A percentile compares a stretch with the other conserved stretches of the same genome.
Evolutionary conservation across 1,140 invertebrate species (phyloP).

Genomic region (Macrobrachium rosenbergii): DNA sequence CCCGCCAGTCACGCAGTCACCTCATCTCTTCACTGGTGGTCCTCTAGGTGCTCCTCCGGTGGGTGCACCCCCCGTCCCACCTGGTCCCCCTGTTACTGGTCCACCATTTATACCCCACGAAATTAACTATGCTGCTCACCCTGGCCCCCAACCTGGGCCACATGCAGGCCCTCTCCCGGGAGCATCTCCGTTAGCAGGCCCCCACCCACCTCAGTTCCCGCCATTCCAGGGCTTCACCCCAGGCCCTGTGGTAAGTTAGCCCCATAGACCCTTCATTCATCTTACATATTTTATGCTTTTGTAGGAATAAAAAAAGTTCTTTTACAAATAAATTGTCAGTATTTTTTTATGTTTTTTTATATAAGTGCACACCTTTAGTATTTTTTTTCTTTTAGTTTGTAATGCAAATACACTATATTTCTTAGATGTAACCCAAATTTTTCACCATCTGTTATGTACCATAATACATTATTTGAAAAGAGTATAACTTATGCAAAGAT

Average conservation of each 20-base stretch:
- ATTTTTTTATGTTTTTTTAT: too few species aligned
- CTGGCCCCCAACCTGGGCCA: conserved; percentile 27
- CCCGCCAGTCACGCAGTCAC: conserved; percentile 61
- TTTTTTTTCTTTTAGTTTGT: too few species aligned
- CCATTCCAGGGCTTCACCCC: conserved; percentile 67
- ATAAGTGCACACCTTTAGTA: too few species aligned
- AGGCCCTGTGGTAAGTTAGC: conserved; percentile 65
- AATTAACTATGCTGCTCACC: conserved; percentile 67
- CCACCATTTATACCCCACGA: conserved; percentile 65
- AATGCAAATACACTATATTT: too few species aligned
- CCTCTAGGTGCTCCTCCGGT: conserved; percentile 52
- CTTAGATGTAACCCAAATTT: too few species aligned
- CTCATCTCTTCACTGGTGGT: conserved; percentile 53
- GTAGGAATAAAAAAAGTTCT: too few species aligned
- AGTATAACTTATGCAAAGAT: too few species aligned
- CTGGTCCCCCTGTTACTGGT: conserved; percentile 48
- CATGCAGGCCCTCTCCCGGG: conserved; percentile 38
- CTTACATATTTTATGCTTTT: too few species aligned
- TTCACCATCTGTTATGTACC: too few species aligned
- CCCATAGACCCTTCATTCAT: too few species aligned
- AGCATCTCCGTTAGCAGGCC: conserved; percentile 51
- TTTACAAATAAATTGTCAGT: too few species aligned
- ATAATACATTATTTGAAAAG: too few species aligned
- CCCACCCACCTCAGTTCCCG: conserved; percentile 67
- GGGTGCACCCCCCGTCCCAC: conserved; percentile 16